Conservation (phyloP, 1,140 invertebrate species). For the Drosophila insularis region DNA sequence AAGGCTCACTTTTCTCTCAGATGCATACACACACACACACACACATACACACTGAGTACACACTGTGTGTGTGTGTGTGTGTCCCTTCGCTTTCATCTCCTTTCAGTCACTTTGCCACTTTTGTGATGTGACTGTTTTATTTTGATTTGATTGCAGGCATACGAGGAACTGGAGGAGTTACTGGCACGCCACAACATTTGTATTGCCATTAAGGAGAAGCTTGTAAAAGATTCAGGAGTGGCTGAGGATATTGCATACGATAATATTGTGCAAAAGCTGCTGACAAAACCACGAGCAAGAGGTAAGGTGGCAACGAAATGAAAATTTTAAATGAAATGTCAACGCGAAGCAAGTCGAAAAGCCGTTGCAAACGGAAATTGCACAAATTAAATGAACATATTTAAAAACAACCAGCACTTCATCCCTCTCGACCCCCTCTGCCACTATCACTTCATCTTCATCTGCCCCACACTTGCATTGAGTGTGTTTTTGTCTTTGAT, state of each 20-base stretch:
- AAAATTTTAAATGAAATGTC: constrained; percentile 46
- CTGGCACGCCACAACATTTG: constrained; percentile 92
- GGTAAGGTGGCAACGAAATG: constrained; percentile 85
- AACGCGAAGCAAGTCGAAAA: constrained; percentile 24
- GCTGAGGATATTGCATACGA: constrained; percentile 94
- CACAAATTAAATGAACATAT: constrained; percentile 58
- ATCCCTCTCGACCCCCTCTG: too few species aligned
- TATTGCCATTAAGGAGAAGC: constrained; percentile 95
- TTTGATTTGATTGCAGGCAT: constrained; percentile 87
- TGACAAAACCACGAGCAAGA: constrained; percentile 92
- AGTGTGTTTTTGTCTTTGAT: constrained; percentile 3
- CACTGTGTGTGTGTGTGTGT: too few species aligned
- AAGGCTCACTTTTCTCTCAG: neutral
- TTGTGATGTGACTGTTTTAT: constrained; percentile 9
- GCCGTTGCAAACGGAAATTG: constrained; percentile 39
- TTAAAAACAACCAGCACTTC: constrained; percentile 27
- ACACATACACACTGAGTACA: too few species aligned
- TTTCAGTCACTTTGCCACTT: neutral
- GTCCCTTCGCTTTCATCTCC: too few species aligned
- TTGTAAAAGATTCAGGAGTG: constrained; percentile 97
- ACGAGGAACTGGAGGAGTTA: constrained; percentile 94
- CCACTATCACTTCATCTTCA: neutral
- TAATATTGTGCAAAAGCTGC: constrained; percentile 91
- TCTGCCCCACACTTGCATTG: neutral
- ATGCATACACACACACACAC: too few species aligned